A percentile compares a stretch with the other conserved stretches of the same genome.
Evolutionary conservation across 2,888 invertebrate species (phyloP).

Genomic region (Cheilosia vulpina): DNA sequence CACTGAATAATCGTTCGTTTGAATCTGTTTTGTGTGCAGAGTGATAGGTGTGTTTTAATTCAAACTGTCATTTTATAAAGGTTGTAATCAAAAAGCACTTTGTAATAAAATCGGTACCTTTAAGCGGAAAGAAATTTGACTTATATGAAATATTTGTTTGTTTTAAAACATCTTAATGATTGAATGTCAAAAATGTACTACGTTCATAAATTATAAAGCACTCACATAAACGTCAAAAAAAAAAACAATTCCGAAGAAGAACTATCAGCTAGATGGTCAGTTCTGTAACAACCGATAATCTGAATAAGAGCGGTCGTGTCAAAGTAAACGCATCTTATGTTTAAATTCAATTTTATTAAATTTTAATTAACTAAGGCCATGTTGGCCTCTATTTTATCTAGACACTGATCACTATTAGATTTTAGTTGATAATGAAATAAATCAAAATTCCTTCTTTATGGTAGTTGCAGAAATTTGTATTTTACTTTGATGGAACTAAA

Average conservation of each 20-base stretch:
- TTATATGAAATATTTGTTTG: too few species aligned
- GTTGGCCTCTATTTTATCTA: conserved; percentile 44
- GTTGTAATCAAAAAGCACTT: too few species aligned
- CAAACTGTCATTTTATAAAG: too few species aligned
- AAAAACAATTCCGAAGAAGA: not conserved
- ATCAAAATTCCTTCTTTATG: conserved; percentile 52
- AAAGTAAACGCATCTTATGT: conserved; percentile 9
- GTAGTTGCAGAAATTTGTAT: not conserved
- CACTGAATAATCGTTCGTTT: too few species aligned
- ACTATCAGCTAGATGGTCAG: not conserved
- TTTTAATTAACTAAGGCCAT: conserved; percentile 38
- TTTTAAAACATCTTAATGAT: too few species aligned
- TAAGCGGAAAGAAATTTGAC: too few species aligned
- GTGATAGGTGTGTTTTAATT: too few species aligned
- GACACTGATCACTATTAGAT: conserved; percentile 55
- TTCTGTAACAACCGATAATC: not conserved
- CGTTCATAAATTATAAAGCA: too few species aligned
- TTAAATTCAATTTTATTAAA: conserved; percentile 37
- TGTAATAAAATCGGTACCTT: too few species aligned
- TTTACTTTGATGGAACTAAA: not conserved
- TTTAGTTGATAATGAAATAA: conserved; percentile 63
- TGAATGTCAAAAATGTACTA: too few species aligned
- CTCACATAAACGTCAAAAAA: too few species aligned
- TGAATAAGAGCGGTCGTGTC: not conserved
- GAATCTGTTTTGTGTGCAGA: too few species aligned